Base-by-base conservation (phyloP, 2,113 vertebrate species). In the Podocnemis expansa region DNA sequence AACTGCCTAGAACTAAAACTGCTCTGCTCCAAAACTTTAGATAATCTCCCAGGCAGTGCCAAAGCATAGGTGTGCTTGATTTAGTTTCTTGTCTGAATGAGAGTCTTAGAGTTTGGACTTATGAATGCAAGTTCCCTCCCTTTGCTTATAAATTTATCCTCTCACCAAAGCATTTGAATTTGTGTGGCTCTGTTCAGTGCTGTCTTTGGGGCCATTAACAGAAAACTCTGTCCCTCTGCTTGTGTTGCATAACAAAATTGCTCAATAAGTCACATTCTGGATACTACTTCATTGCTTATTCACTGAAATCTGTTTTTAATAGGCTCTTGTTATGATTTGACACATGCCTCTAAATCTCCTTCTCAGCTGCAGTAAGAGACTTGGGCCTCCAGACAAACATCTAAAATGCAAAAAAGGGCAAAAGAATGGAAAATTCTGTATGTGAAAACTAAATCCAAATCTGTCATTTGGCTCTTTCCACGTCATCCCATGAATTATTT, bases 281-380 rank as follows among this genome's bases (percentile, higher is more conserved):
- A 0, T 2, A 3, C 60, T 47, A 11, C 11, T 1, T 75, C 56
- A 86, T 91, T 6, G 31, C 63, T 63, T 16, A 10, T 82, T 17
- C 78, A 51, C 45, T 73, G n/a, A 51, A 97, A 93, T 73, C 79
- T 94, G 96, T 67, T 91, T 95, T 87, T 90, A 91, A 93, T 89
- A 3, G 81, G n/a, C 38, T 16, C 2, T 76, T 10, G 7, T 29
- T 52, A 52, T 38, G 67, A 0, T 60, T 96, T 70, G 63, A 94
- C 52, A 84, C 5, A 85, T 91, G 85, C 14, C 95, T 87, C 88
- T 85, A 2, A 89, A 73, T 43, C 41, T 93, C 95, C 56, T 51
- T 82, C 82, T 29, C 52, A 4, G 89, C 88, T 93, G 88, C 81
- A 90, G 90, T 51, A 31, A 85, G 95, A 96, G 93, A 93, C 87